These are phyloP conservation scores for Lagopus muta DNA, from an alignment of 2,113 vertebrate genomes.

Conservation along the genomic window DNA sequence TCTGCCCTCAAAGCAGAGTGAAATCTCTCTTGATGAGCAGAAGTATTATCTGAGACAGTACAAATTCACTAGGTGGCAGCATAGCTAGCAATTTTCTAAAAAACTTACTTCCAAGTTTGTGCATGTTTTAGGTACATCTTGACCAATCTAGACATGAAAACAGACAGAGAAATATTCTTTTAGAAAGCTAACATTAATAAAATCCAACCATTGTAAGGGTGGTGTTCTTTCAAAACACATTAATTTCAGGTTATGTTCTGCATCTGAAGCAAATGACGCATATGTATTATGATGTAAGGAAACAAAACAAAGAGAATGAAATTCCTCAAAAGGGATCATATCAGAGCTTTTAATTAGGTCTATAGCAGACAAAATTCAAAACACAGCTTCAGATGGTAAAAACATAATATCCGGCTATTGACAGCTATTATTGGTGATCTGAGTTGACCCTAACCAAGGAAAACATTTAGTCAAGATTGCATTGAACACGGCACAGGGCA, in stretches of 20 bases:
- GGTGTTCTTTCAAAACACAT: neutral
- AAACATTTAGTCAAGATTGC: neutral
- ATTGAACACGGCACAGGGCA: neutral
- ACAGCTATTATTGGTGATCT: neutral
- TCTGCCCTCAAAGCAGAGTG: neutral
- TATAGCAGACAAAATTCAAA: neutral
- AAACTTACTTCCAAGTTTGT: neutral
- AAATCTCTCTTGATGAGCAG: neutral
- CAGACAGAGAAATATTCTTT: neutral
- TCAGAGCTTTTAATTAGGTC: neutral
- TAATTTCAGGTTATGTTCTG: neutral
- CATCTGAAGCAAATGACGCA: neutral
- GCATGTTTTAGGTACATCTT: neutral
- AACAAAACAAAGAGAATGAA: neutral
- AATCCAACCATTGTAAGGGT: neutral
- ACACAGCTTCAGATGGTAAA: neutral
- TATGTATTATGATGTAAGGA: neutral
- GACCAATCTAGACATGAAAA: neutral
- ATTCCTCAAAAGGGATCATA: neutral
- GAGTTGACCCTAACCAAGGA: neutral
- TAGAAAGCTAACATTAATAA: neutral
- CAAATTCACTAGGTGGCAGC: conserved; percentile 79
- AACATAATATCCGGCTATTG: neutral
- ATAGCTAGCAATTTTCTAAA: conserved; percentile 45
- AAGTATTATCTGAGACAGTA: neutral